Percentiles rank a stretch among this genome's conserved stretches.
Conservation (phyloP, 2,797 vertebrate genomes). For the Gymnocypris eckloni region DNA sequence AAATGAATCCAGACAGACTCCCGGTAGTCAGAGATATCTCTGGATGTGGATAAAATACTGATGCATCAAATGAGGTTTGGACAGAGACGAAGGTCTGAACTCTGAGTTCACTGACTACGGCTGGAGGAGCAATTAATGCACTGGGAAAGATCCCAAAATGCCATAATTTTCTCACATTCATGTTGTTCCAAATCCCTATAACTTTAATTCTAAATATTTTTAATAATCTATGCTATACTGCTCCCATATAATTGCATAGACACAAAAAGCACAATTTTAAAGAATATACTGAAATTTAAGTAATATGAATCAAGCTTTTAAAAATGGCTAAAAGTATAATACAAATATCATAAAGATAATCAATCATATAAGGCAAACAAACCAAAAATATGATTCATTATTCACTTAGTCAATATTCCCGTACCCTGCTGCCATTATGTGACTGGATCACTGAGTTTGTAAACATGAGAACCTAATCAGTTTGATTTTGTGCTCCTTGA, state of each 20-base stretch:
- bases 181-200: background rate
- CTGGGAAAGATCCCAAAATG: background rate
- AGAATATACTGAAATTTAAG: background rate
- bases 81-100: background rate
- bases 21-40: constrained; percentile 47
- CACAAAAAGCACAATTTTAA: background rate
- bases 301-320: background rate
- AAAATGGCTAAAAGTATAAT: background rate
- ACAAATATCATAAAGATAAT: background rate
- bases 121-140: background rate
- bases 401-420: background rate
- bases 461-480: background rate
- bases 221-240: background rate
- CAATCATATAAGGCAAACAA: background rate
- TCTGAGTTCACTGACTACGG: background rate
- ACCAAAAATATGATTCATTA: background rate
- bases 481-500: background rate
- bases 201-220: background rate
- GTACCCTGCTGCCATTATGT: background rate
- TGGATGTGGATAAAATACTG: constrained; percentile 28
- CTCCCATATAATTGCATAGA: background rate
- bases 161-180: background rate
- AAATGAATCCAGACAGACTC: constrained; percentile 49
- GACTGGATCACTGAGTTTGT: background rate
- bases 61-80: constrained; percentile 41